Conservation (phyloP, 2,888 invertebrate genomes). For the Leptothorax acervorum region DNA sequence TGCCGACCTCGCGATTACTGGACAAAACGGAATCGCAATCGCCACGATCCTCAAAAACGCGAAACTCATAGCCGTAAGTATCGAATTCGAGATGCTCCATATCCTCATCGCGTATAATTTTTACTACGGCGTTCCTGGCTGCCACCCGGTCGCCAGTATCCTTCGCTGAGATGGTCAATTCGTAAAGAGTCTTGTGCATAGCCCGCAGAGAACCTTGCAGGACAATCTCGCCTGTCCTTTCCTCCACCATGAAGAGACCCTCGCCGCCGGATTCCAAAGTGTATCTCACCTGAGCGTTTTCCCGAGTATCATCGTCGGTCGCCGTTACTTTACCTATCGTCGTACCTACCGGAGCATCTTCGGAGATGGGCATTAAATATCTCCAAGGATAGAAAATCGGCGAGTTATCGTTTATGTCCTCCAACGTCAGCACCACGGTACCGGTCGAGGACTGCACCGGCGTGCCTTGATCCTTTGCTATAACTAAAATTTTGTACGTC, state of each 20-base stretch:
- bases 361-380: conserved; percentile 92
- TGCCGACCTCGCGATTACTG: conserved; percentile 91
- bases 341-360: conserved; percentile 89
- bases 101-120: conserved; percentile 92
- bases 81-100: conserved; percentile 92
- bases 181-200: conserved; percentile 90
- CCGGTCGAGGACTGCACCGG: conserved; percentile 96
- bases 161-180: conserved; percentile 92
- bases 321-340: conserved; percentile 92
- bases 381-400: conserved; percentile 96
- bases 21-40: conserved; percentile 86
- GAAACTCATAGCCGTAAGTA: conserved; percentile 92
- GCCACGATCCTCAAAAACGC: conserved; percentile 93
- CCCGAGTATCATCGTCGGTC: conserved; percentile 94
- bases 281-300: conserved; percentile 93
- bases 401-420: conserved; percentile 96
- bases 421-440: conserved; percentile 92
- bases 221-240: conserved; percentile 91
- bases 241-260: conserved; percentile 92
- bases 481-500: conserved; percentile 93
- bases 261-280: conserved; percentile 92
- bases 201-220: conserved; percentile 89
- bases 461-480: conserved; percentile 96
- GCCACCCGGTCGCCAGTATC: conserved; percentile 93
- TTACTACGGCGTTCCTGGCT: conserved; percentile 91